Evolutionary conservation across 2,797 vertebrate species (phyloP).

Genomic region (Clarias platycephalus): DNA sequence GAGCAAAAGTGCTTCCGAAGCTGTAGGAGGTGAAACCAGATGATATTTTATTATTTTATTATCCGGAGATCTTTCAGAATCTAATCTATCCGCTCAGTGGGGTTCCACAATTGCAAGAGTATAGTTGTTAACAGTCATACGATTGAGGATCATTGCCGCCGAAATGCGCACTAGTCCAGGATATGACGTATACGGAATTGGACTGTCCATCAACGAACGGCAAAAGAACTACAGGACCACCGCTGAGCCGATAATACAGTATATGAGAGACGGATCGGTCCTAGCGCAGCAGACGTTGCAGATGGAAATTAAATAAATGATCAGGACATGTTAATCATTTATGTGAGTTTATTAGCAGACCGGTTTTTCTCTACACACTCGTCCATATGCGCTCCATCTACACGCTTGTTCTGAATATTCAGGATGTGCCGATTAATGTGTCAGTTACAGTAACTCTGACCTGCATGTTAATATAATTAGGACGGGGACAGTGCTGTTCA

Average conservation of each 20-base stretch:
- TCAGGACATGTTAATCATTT: conserved; percentile 4
- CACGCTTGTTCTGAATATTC: not conserved
- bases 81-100: conserved; percentile 3
- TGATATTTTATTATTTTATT: not conserved
- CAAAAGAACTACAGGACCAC: not conserved
- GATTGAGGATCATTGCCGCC: not conserved
- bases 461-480: not conserved
- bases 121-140: conserved; percentile 13
- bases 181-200: not conserved
- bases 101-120: not conserved
- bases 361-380: not conserved
- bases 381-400: not conserved
- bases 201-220: not conserved
- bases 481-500: not conserved
- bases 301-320: not conserved
- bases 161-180: not conserved
- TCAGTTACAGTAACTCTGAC: not conserved
- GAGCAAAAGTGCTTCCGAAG: conserved; percentile 11
- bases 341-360: not conserved
- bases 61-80: conserved; percentile 9
- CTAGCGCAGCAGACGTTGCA: not conserved
- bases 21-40: conserved; percentile 1
- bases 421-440: not conserved
- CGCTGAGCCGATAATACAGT: not conserved
- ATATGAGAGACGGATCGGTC: not conserved